Evolutionary conservation across 2,888 invertebrate genomes (phyloP).

Genomic region (Melanchra persicariae): DNA sequence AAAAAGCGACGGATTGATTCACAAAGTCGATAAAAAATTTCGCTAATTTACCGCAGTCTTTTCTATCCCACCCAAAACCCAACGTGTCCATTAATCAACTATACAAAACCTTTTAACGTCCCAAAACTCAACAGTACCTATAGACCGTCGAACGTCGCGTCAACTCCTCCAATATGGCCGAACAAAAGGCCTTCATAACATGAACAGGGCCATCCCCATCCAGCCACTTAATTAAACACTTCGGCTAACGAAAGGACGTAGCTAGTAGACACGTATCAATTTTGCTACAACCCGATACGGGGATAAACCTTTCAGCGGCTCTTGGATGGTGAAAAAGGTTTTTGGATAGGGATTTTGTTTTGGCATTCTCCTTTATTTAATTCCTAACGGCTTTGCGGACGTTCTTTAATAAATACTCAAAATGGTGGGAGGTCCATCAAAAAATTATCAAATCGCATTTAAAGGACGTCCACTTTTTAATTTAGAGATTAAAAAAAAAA

Average conservation of each 20-base stretch:
- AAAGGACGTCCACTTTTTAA: too few relatives aligned
- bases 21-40: neutral
- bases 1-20: neutral
- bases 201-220: constrained; percentile 34
- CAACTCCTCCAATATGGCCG: constrained; percentile 10
- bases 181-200: constrained; percentile 55
- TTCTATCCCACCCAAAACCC: neutral
- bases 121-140: neutral
- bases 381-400: neutral
- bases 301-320: constrained; percentile 2
- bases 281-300: constrained; percentile 24
- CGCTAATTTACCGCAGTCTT: neutral
- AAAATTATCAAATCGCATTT: too few relatives aligned
- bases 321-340: neutral
- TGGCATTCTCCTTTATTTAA: neutral
- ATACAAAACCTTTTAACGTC: constrained; percentile 22
- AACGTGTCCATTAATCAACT: constrained; percentile 35
- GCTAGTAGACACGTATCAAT: constrained; percentile 16
- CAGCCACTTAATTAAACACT: constrained; percentile 60
- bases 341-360: neutral
- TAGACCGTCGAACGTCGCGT: constrained; percentile 6
- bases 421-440: too few relatives aligned
- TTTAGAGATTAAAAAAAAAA: too few relatives aligned
- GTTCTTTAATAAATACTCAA: too few relatives aligned
- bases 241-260: constrained; percentile 25